Conservation (phyloP, 2,888 invertebrate species). For the Tipula lateralis region DNA sequence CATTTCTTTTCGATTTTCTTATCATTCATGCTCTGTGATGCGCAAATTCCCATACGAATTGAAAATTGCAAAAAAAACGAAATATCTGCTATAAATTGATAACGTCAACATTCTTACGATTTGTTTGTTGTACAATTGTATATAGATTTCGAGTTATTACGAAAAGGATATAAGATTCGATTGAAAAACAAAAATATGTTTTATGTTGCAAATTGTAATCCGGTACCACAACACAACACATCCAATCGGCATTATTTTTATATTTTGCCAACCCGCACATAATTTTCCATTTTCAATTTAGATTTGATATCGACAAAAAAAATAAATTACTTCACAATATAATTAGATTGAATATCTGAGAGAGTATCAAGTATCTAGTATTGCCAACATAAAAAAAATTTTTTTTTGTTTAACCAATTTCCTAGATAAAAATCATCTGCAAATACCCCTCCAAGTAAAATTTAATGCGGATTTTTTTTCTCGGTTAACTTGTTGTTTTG, state of each 20-base stretch:
- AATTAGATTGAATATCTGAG: background rate
- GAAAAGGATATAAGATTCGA: background rate
- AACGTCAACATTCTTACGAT: background rate
- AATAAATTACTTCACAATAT: background rate
- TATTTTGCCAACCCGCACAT: background rate
- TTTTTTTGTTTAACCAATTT: background rate
- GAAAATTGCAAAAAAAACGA: background rate
- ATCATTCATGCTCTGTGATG: slow-evolving; percentile 5
- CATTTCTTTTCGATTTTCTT: slow-evolving; percentile 24
- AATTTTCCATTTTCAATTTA: background rate
- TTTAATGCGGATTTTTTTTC: background rate
- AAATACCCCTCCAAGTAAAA: background rate
- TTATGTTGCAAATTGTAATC: background rate
- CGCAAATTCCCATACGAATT: slow-evolving; percentile 19
- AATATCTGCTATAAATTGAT: slow-evolving; percentile 13
- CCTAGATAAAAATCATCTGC: slow-evolving; percentile 14
- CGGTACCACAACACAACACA: background rate
- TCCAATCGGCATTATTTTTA: background rate
- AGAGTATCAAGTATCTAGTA: background rate
- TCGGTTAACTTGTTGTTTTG: background rate
- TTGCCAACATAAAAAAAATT: background rate
- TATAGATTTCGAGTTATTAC: background rate
- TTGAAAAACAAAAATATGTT: background rate
- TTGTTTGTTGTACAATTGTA: background rate
- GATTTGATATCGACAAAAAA: background rate